Evolutionary conservation across 2,113 vertebrate species (phyloP).

Genomic region (Tyrannus savana): DNA sequence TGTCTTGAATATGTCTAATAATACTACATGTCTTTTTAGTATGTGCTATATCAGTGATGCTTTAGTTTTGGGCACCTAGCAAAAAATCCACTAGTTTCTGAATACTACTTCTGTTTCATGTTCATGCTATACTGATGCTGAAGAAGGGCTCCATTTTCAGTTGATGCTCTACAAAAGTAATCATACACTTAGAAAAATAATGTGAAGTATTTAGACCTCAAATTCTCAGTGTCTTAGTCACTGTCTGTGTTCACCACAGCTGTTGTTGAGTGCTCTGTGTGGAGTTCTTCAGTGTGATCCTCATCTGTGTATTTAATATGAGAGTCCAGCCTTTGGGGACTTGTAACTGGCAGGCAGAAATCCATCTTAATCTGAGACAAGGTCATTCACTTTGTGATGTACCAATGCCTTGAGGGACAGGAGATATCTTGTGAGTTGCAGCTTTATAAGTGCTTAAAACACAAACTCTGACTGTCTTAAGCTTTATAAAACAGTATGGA

Average conservation of each 20-base stretch:
- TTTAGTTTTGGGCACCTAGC: not conserved
- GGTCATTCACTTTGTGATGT: not conserved
- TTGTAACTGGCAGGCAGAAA: not conserved
- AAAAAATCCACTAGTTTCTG: not conserved
- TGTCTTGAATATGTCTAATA: not conserved
- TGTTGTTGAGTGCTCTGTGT: not conserved
- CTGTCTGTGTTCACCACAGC: not conserved
- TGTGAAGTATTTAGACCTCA: not conserved
- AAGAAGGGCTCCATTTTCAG: slow-evolving; percentile 2
- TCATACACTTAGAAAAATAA: not conserved
- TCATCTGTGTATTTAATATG: not conserved
- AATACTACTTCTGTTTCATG: not conserved
- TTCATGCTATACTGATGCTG: not conserved
- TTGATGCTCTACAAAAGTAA: not conserved
- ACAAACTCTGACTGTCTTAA: not conserved
- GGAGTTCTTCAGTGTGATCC: not conserved
- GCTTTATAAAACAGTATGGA: not conserved
- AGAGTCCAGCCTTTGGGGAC: not conserved
- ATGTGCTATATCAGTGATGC: not conserved
- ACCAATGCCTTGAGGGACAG: not conserved
- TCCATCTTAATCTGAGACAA: not conserved
- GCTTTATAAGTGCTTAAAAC: slow-evolving; percentile 7
- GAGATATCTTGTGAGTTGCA: not conserved
- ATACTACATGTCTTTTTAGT: not conserved
- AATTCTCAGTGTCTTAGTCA: not conserved